Evolutionary conservation across 2,888 invertebrate genomes (phyloP), one percentile per base, ranked within the genome.

Genomic region (Agonopterix heracliana): DNA sequence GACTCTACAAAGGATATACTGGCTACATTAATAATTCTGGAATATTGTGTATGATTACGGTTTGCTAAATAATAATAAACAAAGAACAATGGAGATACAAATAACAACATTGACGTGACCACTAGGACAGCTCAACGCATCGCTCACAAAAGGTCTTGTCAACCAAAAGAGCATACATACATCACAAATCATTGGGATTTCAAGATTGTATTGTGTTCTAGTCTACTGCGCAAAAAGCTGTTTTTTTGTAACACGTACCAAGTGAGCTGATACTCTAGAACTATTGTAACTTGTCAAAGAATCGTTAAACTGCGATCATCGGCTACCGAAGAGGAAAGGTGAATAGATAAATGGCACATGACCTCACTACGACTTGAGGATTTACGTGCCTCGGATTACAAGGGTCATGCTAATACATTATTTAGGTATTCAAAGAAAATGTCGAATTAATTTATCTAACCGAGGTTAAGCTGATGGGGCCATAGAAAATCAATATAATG

Each of bases 121-220:
- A 54, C 41, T 34, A 41, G 26, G 12, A 12, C 41, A 49, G 50
- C 36, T 47, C 49, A 44, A 44, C 26, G 44, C 48, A 41, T 13
- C 48, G 47, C 48, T 49, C 48, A 55, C 49, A 60, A 55, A 63
- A 63, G 57, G 49, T 46, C 49, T 52, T 58, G 61, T 64, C 61
- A 63, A 59, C 54, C 52, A 46, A 55, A 52, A 57, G 48, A 51
- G 41, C 53, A 49, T 60, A 17, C 53, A 49, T 60, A 59, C 50
- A 61, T 58, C 54, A 59, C 59, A 64, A 61, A 61, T 58, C 53
- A 59, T 59, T 59, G 61, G 61, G 63, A 66, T 64, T 63, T 63
- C 60, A 64, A 42, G 53, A 49, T 34, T 53, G 56, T 64, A 63
- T 63, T 63, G 62, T 65, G 44, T n/a, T 38, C 26, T 26, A 26